These are phyloP conservation scores for Lithophane leautieri DNA, from an alignment of 2,888 invertebrate species.

Conservation along the genomic window DNA sequence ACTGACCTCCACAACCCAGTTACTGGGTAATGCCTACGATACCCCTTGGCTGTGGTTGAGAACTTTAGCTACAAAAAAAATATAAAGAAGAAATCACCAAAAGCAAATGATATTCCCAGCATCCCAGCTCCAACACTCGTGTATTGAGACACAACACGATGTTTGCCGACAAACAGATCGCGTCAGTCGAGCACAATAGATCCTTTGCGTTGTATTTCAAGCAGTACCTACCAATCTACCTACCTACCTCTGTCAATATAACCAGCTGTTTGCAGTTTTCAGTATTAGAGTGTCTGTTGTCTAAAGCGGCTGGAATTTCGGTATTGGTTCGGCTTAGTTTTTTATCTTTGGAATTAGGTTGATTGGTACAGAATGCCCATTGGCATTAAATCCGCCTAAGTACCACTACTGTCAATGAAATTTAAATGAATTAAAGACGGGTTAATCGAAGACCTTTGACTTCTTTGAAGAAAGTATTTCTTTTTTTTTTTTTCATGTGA, in stretches of 20 bases:
- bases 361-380: not conserved
- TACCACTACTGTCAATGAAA: not conserved
- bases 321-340: not conserved
- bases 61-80: not conserved
- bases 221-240: constrained; percentile 19
- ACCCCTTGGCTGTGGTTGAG: too few relatives aligned
- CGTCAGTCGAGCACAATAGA: constrained; percentile 68
- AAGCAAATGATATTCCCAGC: constrained; percentile 12
- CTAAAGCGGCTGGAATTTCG: not conserved
- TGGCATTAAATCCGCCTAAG: not conserved
- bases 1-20: too few relatives aligned
- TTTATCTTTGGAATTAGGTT: not conserved
- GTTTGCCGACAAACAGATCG: constrained; percentile 73
- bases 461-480: not conserved
- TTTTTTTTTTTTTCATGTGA: not conserved
- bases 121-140: constrained; percentile 22
- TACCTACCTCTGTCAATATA: constrained; percentile 64
- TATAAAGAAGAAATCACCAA: constrained; percentile 2
- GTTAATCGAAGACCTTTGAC: not conserved
- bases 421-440: not conserved
- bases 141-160: constrained; percentile 64
- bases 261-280: constrained; percentile 43
- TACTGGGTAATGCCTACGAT: too few relatives aligned
- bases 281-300: constrained; percentile 39
- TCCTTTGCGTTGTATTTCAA: constrained; percentile 65